Conservation (phyloP, 2,888 invertebrate genomes). For the Mechanitis mazaeus region DNA sequence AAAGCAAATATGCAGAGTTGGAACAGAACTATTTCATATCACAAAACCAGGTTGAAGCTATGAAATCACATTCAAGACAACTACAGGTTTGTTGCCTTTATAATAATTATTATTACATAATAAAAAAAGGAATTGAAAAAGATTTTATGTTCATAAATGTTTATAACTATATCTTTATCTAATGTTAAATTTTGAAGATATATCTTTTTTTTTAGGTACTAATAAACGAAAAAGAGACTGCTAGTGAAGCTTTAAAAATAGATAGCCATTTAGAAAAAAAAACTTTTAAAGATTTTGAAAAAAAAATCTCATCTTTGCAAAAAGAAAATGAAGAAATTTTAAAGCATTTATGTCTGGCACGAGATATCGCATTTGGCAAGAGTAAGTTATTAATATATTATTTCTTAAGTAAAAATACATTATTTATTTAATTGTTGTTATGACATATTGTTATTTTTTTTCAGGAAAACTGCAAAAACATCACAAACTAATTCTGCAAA, state of each 20-base stretch:
- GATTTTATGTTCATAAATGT: no score
- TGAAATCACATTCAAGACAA: constrained; percentile 50
- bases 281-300: constrained; percentile 30
- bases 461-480: constrained; percentile 39
- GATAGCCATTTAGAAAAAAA: constrained; percentile 40
- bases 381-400: constrained; percentile 38
- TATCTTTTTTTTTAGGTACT: constrained; percentile 16
- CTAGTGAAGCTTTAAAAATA: constrained; percentile 39
- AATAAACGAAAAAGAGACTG: constrained; percentile 41
- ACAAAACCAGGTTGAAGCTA: constrained; percentile 35
- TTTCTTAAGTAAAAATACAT: neutral
- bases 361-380: constrained; percentile 40
- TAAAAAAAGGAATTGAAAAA: neutral
- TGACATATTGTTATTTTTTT: constrained; percentile 24
- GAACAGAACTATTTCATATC: constrained; percentile 23
- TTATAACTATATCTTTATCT: neutral
- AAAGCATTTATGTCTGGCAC: constrained; percentile 36
- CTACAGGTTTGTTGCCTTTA: constrained; percentile 42
- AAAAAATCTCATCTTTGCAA: constrained; percentile 30
- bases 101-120: no score
- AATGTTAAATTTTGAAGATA: no score
- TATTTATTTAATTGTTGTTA: neutral
- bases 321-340: constrained; percentile 40
- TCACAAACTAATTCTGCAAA: constrained; percentile 35
- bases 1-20: constrained; percentile 27